These are phyloP conservation scores for Orgyia antiqua DNA, from an alignment of 2,888 invertebrate species.

Conservation along the genomic window DNA sequence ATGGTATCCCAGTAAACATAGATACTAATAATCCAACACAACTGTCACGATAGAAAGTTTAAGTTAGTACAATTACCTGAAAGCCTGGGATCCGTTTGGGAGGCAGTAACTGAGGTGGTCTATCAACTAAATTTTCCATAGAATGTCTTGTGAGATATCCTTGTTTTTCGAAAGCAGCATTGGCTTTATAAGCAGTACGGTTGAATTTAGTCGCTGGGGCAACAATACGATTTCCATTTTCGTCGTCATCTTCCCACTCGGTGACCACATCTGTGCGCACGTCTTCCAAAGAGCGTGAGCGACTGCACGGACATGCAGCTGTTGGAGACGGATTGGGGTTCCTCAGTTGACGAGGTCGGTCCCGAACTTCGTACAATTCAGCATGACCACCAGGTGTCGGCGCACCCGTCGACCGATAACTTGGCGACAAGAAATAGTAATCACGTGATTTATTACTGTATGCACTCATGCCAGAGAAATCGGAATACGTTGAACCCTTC, in stretches of 20 bases:
- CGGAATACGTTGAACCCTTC: constrained; percentile 67
- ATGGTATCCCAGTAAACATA: constrained; percentile 31
- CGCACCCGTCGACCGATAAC: constrained; percentile 83
- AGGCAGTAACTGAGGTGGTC: constrained; percentile 67
- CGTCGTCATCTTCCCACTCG: constrained; percentile 81
- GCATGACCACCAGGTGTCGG: constrained; percentile 59
- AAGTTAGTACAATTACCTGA: constrained; percentile 73
- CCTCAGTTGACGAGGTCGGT: constrained; percentile 66
- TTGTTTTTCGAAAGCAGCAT: constrained; percentile 59
- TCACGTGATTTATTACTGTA: constrained; percentile 67
- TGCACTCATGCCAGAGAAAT: constrained; percentile 73
- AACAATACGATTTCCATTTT: constrained; percentile 79
- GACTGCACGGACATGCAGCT: constrained; percentile 79
- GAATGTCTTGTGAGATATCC: constrained; percentile 80
- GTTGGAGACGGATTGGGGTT: constrained; percentile 47
- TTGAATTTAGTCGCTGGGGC: constrained; percentile 72
- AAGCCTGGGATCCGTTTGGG: constrained; percentile 74
- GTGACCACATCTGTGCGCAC: constrained; percentile 81
- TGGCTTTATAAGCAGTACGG: constrained; percentile 52
- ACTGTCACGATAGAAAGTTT: constrained; percentile 56
- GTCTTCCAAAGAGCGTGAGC: constrained; percentile 85
- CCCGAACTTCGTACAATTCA: constrained; percentile 52
- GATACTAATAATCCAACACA: too few species aligned
- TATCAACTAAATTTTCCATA: constrained; percentile 83
- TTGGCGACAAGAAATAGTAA: constrained; percentile 83